Evolutionary conservation across 2,113 vertebrate genomes (phyloP), one percentile per base, ranked within the genome.

Genomic region (Rhynchomys soricoides): DNA sequence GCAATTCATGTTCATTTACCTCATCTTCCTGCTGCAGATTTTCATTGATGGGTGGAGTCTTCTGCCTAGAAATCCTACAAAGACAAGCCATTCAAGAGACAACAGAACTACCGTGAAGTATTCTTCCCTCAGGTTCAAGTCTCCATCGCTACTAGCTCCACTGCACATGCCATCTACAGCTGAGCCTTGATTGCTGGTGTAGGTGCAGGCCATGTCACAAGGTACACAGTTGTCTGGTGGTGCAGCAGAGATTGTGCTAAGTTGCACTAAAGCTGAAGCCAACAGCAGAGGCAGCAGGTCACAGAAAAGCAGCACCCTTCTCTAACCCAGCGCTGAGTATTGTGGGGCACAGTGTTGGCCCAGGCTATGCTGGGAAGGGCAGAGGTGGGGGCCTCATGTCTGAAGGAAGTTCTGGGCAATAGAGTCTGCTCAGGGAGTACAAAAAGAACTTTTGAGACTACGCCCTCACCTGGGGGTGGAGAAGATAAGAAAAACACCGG

Each of bases 61-160:
- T 22, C 4, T 1, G 7, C 10, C 37, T 0, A 9, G 2, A 0
- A 6, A 1, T 17, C 1, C 17, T 2, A 19, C 16, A 0, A 81
- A 17, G 22, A 43, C 4, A 31, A 88, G 50, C 68, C 66, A 73
- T 15, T 88, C 86, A 11, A 55, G 15, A n/a, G 37, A 40, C 15
- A 88, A 16, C 12, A 88, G 50, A 71, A 5, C 37, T 21, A 5
- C 37, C 29, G 43, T 31, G 50, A 73, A n/a, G 37, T n/a, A 55
- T 29, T 73, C 8, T 40, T 57, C 68, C 0, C 7, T 29, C 37
- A 31, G 15, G 48, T 57, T 4, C 68, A 71, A 55, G 48, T 71
- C 86, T 73, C 22, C 34, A 50, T 71, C 2, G 0, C 3, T 70
- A 86, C 3, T 66, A 37, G 12, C 19, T 48, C 31, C 13, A 12